Conservation (phyloP, 2,888 invertebrate species). For the Acanthosoma haemorrhoidale region DNA sequence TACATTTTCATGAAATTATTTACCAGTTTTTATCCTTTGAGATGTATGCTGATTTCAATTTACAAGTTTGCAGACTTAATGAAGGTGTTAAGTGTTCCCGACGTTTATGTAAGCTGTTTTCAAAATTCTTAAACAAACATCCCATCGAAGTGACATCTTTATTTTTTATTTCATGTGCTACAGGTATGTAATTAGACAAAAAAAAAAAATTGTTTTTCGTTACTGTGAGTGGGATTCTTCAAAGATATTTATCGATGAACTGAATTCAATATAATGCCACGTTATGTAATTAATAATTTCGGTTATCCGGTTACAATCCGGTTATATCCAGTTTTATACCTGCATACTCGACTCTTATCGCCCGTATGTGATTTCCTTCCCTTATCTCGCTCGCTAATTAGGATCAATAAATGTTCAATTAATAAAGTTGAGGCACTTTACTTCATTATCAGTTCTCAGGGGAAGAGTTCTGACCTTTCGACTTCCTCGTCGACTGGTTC, state of each 20-base stretch:
- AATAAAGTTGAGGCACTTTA: too few species aligned
- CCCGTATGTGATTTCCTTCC: background rate
- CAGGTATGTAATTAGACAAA: too few species aligned
- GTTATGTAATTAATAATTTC: background rate
- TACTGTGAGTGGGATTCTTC: background rate
- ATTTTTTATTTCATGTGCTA: too few species aligned
- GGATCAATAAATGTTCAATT: too few species aligned
- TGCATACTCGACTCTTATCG: background rate
- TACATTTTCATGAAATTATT: too few species aligned
- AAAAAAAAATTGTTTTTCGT: slow-evolving; percentile 3
- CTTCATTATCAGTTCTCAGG: too few species aligned
- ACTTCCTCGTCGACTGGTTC: too few species aligned
- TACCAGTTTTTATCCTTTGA: too few species aligned
- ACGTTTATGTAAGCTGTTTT: background rate
- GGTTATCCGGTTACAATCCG: background rate
- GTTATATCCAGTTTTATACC: slow-evolving; percentile 5
- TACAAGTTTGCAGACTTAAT: too few species aligned
- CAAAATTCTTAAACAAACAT: background rate
- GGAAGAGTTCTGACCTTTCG: too few species aligned
- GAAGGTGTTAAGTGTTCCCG: background rate
- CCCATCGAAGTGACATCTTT: background rate
- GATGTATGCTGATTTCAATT: too few species aligned
- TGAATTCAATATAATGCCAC: background rate
- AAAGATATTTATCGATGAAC: background rate
- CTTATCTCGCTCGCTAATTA: too few species aligned